These are phyloP conservation scores for Ciconia nigra DNA, from an alignment of 2,797 vertebrate species.

Conservation along the genomic window DNA sequence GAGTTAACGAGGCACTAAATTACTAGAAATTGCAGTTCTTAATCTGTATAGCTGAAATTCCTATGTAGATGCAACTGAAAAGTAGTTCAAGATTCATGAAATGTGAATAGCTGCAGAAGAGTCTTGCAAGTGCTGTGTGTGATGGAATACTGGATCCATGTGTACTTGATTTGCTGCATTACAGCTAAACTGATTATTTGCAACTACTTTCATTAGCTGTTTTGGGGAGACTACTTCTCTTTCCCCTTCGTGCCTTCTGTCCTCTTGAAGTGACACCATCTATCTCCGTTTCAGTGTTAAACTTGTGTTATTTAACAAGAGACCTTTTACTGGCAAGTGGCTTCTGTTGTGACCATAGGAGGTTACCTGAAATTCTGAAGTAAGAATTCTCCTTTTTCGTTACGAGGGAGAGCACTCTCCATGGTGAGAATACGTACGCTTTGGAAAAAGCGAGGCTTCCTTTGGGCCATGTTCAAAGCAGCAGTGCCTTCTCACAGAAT, in stretches of 20 bases:
- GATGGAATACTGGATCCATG: background rate
- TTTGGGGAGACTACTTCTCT: background rate
- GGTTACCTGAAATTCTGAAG: background rate
- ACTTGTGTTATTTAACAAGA: background rate
- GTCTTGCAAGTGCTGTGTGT: background rate
- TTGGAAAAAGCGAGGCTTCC: background rate
- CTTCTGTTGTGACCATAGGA: background rate
- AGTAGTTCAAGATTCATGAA: too few species aligned
- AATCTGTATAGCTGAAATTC: background rate
- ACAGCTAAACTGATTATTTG: background rate
- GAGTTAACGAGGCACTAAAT: background rate
- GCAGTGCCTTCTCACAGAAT: background rate
- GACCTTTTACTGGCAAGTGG: background rate
- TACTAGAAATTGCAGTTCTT: background rate
- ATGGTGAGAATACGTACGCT: rapidly evolving
- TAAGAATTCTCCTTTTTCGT: background rate
- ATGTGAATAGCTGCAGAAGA: background rate
- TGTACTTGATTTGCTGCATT: background rate
- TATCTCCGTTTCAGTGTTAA: background rate
- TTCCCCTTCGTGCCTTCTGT: background rate
- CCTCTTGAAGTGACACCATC: background rate
- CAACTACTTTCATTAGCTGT: background rate
- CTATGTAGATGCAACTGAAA: background rate
- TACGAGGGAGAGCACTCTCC: background rate
- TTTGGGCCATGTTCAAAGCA: background rate